Conservation (phyloP, 2,113 vertebrate species). For the Arvicanthis niloticus region DNA sequence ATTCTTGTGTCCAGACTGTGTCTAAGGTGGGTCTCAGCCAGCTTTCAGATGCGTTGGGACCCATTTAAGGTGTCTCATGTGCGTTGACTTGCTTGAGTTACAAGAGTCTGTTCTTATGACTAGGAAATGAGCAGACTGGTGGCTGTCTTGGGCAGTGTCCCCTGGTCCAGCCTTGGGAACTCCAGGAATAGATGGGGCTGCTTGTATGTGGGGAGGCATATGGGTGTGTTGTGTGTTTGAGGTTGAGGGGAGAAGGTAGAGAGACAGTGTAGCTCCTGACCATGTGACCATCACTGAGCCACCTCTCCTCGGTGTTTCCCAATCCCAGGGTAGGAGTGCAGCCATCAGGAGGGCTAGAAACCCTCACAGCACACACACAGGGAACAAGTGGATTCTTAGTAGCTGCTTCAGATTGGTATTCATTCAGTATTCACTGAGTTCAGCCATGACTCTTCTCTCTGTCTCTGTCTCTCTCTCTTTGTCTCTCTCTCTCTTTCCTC, state of each 20-base stretch:
- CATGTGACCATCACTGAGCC: background rate
- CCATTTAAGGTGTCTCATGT: background rate
- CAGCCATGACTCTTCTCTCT: no score
- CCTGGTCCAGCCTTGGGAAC: background rate
- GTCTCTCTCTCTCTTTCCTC: accelerated
- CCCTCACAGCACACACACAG: background rate
- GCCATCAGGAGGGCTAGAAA: no score
- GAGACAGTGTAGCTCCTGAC: background rate
- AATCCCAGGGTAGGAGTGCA: background rate
- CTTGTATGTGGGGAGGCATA: background rate
- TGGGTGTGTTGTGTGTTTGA: background rate
- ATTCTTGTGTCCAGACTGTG: background rate
- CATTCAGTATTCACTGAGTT: background rate
- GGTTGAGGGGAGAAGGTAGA: background rate
- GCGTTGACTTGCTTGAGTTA: background rate
- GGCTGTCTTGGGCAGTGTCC: background rate
- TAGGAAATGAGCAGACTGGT: background rate
- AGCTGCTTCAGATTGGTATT: background rate
- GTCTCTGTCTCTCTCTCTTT: no score
- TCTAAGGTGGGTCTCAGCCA: background rate
- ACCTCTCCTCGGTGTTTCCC: background rate
- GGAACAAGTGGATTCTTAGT: background rate
- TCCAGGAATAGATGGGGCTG: background rate
- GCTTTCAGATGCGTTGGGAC: background rate
- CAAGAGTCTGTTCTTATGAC: background rate